Evolutionary conservation across 2,888 invertebrate genomes (phyloP).

Genomic region (Lumbricus terrestris): DNA sequence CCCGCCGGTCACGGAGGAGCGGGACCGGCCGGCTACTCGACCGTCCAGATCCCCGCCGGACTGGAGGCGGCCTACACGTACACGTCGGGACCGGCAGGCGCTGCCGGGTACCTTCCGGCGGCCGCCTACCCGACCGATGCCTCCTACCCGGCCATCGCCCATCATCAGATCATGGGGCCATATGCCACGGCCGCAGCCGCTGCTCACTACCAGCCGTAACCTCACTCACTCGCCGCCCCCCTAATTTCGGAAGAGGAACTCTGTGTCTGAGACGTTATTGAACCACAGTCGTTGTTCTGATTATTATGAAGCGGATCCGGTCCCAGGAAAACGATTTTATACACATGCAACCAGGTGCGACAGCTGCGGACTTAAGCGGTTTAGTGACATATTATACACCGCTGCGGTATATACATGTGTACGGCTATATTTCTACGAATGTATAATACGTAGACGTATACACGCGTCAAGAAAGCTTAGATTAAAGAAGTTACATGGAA

Average conservation of each 20-base stretch:
- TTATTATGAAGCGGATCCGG: background rate
- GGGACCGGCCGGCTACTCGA: background rate
- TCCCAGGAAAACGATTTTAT: background rate
- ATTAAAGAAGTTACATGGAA: too few relatives aligned
- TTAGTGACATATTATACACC: too few relatives aligned
- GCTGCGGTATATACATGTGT: background rate
- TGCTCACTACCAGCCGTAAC: conserved; percentile 8
- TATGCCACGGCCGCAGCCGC: conserved; percentile 4
- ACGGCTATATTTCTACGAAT: background rate
- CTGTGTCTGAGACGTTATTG: background rate
- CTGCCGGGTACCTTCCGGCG: background rate
- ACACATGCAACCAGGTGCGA: background rate
- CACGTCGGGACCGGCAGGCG: background rate
- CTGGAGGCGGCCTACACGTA: background rate
- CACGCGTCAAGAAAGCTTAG: too few relatives aligned
- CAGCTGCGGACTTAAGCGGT: background rate
- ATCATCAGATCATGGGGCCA: conserved; percentile 10
- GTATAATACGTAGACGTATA: too few relatives aligned
- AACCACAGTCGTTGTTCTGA: too few relatives aligned
- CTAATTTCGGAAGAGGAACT: background rate
- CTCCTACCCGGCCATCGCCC: background rate
- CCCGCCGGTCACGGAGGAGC: background rate
- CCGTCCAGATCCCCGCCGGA: background rate
- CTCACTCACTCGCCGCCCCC: too few relatives aligned
- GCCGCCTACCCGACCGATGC: background rate